Conservation (phyloP, 2,888 invertebrate genomes). For the Nomada flava region DNA sequence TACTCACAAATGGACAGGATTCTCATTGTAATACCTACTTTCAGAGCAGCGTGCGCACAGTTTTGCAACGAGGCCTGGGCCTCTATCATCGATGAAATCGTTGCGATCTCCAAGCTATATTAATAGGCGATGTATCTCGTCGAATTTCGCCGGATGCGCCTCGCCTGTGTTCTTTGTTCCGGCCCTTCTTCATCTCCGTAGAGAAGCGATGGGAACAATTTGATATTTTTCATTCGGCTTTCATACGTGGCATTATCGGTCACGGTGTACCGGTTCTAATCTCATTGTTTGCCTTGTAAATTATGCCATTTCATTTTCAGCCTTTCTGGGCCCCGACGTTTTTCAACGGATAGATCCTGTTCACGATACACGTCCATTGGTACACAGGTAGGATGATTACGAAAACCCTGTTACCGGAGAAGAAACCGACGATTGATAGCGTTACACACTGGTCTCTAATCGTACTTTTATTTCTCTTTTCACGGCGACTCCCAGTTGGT, state of each 20-base stretch:
- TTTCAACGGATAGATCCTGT: too few species aligned
- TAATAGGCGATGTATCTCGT: slow-evolving; percentile 72
- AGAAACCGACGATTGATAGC: too few species aligned
- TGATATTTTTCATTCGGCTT: slow-evolving; percentile 75
- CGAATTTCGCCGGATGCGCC: slow-evolving; percentile 78
- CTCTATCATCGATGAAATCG: slow-evolving; percentile 52
- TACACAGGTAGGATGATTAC: too few species aligned
- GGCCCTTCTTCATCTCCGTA: slow-evolving; percentile 69
- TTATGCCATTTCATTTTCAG: slow-evolving; percentile 51
- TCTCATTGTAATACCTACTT: slow-evolving; percentile 5
- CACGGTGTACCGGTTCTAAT: slow-evolving; percentile 58
- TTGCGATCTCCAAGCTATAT: slow-evolving; percentile 52
- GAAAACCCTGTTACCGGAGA: too few species aligned
- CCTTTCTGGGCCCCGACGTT: too few species aligned
- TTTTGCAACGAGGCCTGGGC: slow-evolving; percentile 44
- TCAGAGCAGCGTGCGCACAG: slow-evolving; percentile 12
- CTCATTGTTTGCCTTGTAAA: slow-evolving; percentile 63
- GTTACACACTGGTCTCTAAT: too few species aligned
- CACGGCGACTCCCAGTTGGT: too few species aligned
- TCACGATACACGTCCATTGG: too few species aligned
- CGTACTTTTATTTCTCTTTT: too few species aligned
- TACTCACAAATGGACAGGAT: neutral
- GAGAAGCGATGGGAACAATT: slow-evolving; percentile 76
- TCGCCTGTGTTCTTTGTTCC: slow-evolving; percentile 75
- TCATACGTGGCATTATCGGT: slow-evolving; percentile 58